Percentiles rank a stretch among this genome's conserved stretches.
Evolutionary conservation across 2,113 vertebrate species (phyloP).

Genomic region (Mormoops blainvillei): DNA sequence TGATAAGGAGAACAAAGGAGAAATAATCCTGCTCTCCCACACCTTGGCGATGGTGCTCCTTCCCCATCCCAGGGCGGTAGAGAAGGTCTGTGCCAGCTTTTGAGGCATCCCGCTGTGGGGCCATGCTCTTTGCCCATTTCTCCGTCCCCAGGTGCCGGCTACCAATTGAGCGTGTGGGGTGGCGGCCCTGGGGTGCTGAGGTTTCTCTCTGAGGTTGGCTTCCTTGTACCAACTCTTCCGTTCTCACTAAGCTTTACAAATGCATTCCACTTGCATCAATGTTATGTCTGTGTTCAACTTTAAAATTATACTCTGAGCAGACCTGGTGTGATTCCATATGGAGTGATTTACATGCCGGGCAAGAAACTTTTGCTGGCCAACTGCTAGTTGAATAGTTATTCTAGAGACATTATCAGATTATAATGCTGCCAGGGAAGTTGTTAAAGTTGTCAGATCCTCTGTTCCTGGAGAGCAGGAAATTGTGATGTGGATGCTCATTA

Average conservation of each 20-base stretch:
- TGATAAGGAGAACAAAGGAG: background rate
- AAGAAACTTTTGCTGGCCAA: slow-evolving; percentile 77
- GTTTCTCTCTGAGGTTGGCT: slow-evolving; percentile 23
- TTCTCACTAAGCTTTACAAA: slow-evolving; percentile 76
- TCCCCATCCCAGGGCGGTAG: background rate
- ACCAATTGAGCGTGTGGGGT: background rate
- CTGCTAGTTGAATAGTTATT: slow-evolving; percentile 75
- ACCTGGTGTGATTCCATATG: slow-evolving; percentile 81
- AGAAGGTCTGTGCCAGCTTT: background rate
- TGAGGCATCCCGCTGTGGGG: background rate
- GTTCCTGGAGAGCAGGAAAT: slow-evolving; percentile 70
- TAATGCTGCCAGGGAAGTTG: slow-evolving; percentile 73
- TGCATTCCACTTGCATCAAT: slow-evolving; percentile 79
- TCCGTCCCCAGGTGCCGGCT: background rate
- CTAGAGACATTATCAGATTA: slow-evolving; percentile 76
- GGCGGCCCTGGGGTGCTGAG: background rate
- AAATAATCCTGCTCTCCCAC: background rate
- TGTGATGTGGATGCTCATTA: slow-evolving; percentile 57
- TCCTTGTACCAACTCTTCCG: slow-evolving; percentile 55
- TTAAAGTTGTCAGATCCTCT: slow-evolving; percentile 65
- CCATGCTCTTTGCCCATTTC: background rate
- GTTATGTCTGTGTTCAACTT: slow-evolving; percentile 85
- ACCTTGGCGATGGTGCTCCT: background rate
- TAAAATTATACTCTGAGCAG: slow-evolving; percentile 81
- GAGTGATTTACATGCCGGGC: slow-evolving; percentile 81